phyloP scores from a whole-genome alignment of 2,888 invertebrate species.

The Tanypteryx hageni region DNA sequence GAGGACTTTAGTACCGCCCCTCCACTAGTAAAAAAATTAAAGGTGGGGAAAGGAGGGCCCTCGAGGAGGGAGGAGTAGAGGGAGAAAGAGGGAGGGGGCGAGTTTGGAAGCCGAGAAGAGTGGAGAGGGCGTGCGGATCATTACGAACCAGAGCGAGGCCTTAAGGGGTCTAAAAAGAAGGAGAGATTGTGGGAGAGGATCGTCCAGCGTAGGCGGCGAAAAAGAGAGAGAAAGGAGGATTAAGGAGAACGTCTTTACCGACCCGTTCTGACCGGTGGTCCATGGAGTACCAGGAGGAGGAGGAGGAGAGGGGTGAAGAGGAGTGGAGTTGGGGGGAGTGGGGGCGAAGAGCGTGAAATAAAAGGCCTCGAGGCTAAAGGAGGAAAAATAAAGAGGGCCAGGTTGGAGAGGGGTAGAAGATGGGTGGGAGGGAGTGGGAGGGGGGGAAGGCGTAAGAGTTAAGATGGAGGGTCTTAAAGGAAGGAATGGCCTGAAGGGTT shows the following conservation, averaged over 20 bases:
- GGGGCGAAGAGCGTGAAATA: background rate
- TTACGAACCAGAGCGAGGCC: background rate
- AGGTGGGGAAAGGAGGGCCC: background rate
- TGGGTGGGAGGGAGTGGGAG: background rate
- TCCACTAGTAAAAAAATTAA: background rate
- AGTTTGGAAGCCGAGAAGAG: no score
- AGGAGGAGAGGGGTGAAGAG: background rate
- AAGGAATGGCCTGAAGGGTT: conserved; percentile 8
- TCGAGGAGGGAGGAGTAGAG: background rate
- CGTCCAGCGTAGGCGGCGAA: background rate
- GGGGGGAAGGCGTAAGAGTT: background rate
- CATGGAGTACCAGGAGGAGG: background rate
- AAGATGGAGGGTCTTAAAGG: background rate
- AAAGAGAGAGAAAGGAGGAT: background rate
- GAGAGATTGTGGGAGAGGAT: background rate
- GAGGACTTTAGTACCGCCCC: background rate
- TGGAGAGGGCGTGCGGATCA: conserved; percentile 12
- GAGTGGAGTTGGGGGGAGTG: background rate
- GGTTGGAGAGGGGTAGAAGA: background rate
- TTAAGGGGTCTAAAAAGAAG: background rate
- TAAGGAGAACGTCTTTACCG: background rate
- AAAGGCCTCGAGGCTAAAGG: background rate
- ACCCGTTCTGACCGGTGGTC: conserved; percentile 19
- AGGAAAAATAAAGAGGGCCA: background rate
- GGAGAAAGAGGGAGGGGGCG: background rate